Conservation (phyloP, 1,140 invertebrate genomes). For the Listronotus oregonensis region DNA sequence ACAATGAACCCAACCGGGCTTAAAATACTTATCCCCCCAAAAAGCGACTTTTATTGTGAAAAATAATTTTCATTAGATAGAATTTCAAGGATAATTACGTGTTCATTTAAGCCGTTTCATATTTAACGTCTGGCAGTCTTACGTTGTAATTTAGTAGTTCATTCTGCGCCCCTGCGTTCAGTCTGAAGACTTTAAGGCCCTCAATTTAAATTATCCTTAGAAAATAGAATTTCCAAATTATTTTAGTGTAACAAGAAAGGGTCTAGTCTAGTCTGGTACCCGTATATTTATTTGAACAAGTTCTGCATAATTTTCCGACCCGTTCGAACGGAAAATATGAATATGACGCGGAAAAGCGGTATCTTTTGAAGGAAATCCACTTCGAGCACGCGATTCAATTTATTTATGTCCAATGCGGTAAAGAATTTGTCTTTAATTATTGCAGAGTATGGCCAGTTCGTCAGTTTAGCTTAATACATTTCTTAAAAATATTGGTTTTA, state of each 20-base stretch:
- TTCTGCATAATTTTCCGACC: conserved; percentile 32
- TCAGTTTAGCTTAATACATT: too few relatives aligned
- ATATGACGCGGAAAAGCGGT: conserved; percentile 13
- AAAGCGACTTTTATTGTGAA: too few relatives aligned
- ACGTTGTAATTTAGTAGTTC: too few relatives aligned
- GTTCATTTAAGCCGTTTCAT: too few relatives aligned
- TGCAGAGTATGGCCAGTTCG: background rate
- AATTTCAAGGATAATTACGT: too few relatives aligned
- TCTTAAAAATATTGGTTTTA: too few relatives aligned
- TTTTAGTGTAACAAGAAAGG: conserved; percentile 29
- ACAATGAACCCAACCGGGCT: too few relatives aligned
- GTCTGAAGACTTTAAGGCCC: background rate
- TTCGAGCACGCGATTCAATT: conserved; percentile 31
- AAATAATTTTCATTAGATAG: too few relatives aligned
- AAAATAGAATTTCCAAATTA: conserved; percentile 32
- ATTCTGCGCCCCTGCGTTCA: conserved; percentile 4
- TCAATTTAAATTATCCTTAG: conserved; percentile 20
- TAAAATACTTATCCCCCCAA: too few relatives aligned
- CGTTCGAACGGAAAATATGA: conserved; percentile 32
- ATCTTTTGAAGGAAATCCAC: conserved; percentile 32
- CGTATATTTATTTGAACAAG: conserved; percentile 23
- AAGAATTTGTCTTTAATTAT: conserved; percentile 10
- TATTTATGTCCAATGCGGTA: conserved; percentile 23
- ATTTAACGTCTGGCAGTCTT: too few relatives aligned
- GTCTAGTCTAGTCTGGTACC: conserved; percentile 23